These are phyloP conservation scores for Panagrolaimus sp. DNA, from an alignment of 1,140 invertebrate species.

Conservation along the genomic window DNA sequence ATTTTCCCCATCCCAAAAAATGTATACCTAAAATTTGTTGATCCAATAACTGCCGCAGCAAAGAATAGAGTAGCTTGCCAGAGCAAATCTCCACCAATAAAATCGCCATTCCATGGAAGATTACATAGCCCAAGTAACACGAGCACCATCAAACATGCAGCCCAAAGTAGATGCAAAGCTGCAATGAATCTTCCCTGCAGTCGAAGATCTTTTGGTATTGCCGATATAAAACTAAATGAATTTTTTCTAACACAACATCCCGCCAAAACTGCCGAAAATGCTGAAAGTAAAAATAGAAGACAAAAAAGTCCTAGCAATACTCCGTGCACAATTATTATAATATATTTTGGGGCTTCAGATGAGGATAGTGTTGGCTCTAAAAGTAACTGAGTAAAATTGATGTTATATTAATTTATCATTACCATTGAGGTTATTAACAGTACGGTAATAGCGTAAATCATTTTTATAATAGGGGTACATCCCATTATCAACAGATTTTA, in stretches of 20 bases:
- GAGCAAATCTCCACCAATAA: constrained; percentile 51
- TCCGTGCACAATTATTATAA: constrained; percentile 50
- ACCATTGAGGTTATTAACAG: background rate
- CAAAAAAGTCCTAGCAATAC: constrained; percentile 42
- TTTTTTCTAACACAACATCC: constrained; percentile 40
- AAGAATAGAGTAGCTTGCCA: constrained; percentile 53
- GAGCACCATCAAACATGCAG: constrained; percentile 44
- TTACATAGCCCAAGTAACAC: constrained; percentile 47
- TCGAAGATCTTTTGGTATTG: constrained; percentile 13
- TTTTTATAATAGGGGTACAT: constrained; percentile 54
- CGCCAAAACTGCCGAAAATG: constrained; percentile 41
- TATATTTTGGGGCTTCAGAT: constrained; percentile 28
- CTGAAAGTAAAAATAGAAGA: constrained; percentile 41
- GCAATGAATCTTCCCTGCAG: constrained; percentile 33
- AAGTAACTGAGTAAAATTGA: too few relatives aligned
- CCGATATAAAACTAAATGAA: constrained; percentile 25
- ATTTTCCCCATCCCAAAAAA: too few relatives aligned
- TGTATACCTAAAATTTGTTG: constrained; percentile 20
- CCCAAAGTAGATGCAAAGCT: constrained; percentile 51
- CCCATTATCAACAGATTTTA: constrained; percentile 55
- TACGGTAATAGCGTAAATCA: constrained; percentile 45
- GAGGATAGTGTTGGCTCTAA: constrained; percentile 4
- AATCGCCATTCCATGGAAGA: constrained; percentile 55
- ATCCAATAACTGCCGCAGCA: constrained; percentile 42
- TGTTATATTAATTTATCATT: background rate